Percentiles rank a stretch among this genome's conserved stretches.
Evolutionary conservation across 2,888 invertebrate species (phyloP).

Genomic region (Eupithecia insigniata): DNA sequence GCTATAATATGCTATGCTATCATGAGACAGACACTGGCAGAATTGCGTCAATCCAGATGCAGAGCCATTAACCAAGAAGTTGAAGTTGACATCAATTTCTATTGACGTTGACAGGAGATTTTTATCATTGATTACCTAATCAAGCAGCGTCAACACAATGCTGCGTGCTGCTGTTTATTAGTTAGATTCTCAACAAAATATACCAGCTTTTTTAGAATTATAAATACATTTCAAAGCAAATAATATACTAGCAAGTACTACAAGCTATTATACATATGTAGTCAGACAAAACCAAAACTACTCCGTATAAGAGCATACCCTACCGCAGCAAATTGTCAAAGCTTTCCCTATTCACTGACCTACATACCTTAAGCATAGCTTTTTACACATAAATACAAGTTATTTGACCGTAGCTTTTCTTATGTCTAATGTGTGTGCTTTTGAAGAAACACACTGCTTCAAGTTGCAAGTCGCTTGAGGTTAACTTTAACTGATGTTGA

Average conservation of each 20-base stretch:
- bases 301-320: neutral
- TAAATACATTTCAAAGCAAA: no score
- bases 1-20: neutral
- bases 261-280: no score
- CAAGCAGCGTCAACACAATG: no score
- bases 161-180: no score
- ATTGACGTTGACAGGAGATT: neutral
- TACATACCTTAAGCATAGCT: neutral
- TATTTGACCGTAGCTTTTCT: neutral
- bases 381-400: neutral
- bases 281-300: neutral
- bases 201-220: neutral
- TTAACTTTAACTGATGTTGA: no score
- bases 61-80: no score
- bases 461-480: no score
- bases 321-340: neutral
- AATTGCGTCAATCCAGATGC: no score
- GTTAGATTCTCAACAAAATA: neutral
- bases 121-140: neutral
- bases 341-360: neutral
- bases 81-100: neutral
- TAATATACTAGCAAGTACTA: neutral
- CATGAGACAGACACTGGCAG: no score
- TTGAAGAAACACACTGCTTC: neutral
- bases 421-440: neutral